These are phyloP conservation scores for Cyprinus carpio DNA, from an alignment of 2,113 vertebrate genomes.

Conservation along the genomic window DNA sequence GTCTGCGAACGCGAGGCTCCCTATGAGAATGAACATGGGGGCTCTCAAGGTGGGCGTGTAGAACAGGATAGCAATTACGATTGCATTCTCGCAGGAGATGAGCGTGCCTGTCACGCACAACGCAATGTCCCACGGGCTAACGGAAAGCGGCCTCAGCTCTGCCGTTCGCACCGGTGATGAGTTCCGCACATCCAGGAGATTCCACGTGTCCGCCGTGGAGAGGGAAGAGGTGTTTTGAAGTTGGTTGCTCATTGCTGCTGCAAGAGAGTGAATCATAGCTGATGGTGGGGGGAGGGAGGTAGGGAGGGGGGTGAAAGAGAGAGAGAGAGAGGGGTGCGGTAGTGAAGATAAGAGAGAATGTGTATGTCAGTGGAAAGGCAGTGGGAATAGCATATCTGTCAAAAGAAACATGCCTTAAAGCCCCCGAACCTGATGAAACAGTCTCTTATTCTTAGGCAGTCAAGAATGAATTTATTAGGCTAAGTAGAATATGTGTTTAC, in stretches of 20 bases:
- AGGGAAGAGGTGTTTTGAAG: constrained; percentile 60
- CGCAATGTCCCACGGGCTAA: constrained; percentile 87
- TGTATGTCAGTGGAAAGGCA: constrained; percentile 48
- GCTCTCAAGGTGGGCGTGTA: constrained; percentile 85
- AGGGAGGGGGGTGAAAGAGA: constrained; percentile 25
- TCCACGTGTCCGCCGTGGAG: constrained; percentile 67
- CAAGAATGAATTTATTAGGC: not conserved
- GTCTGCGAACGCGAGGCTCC: constrained; percentile 86
- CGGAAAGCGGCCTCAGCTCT: constrained; percentile 64
- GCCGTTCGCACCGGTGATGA: constrained; percentile 64
- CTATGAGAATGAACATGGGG: constrained; percentile 86
- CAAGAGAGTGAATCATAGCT: constrained; percentile 83
- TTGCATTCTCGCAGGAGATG: constrained; percentile 86
- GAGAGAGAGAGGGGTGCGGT: constrained; percentile 6
- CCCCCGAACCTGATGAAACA: not conserved
- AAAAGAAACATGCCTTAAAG: constrained; percentile 24
- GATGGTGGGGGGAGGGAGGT: constrained; percentile 40
- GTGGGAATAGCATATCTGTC: constrained; percentile 40
- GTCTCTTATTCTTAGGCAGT: not conserved
- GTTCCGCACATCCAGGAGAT: constrained; percentile 67
- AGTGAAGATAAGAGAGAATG: constrained; percentile 40
- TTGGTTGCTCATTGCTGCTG: constrained; percentile 72
- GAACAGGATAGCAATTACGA: constrained; percentile 88
- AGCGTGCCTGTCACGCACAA: constrained; percentile 88
- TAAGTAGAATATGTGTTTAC: not conserved